These are phyloP conservation scores for Campylomormyrus numenius DNA, from an alignment of 2,113 vertebrate species.

Conservation along the genomic window DNA sequence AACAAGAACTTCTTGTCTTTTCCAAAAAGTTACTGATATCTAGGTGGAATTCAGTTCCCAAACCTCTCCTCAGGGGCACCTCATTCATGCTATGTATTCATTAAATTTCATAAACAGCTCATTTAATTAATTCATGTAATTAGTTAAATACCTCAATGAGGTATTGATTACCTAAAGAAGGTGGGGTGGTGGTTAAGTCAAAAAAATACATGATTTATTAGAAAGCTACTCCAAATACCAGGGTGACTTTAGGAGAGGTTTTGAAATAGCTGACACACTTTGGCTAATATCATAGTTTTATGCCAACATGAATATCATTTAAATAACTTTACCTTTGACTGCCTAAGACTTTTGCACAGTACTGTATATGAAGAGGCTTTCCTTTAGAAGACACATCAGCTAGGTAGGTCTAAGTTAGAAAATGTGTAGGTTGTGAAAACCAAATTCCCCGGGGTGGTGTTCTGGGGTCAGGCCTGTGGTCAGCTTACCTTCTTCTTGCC, in stretches of 20 bases:
- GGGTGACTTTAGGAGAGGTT: background rate
- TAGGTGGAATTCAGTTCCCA: background rate
- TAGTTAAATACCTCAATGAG: background rate
- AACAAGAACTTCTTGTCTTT: background rate
- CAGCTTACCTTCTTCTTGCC: constrained; percentile 1
- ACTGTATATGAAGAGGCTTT: background rate
- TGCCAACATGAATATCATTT: background rate
- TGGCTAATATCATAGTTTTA: background rate
- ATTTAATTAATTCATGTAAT: background rate
- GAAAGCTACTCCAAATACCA: background rate
- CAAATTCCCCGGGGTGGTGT: background rate
- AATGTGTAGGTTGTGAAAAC: background rate
- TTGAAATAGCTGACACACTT: background rate
- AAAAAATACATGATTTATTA: background rate
- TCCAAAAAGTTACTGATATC: background rate
- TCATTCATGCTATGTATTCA: background rate
- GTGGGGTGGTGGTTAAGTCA: background rate
- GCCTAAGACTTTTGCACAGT: background rate
- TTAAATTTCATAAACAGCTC: background rate
- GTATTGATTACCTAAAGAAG: background rate
- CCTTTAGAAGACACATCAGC: background rate
- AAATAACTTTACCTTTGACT: background rate
- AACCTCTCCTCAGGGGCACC: background rate
- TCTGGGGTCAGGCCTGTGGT: background rate
- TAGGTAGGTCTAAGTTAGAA: background rate